Conservation (phyloP, 23 tunicate species). For the Corella eumyota region DNA sequence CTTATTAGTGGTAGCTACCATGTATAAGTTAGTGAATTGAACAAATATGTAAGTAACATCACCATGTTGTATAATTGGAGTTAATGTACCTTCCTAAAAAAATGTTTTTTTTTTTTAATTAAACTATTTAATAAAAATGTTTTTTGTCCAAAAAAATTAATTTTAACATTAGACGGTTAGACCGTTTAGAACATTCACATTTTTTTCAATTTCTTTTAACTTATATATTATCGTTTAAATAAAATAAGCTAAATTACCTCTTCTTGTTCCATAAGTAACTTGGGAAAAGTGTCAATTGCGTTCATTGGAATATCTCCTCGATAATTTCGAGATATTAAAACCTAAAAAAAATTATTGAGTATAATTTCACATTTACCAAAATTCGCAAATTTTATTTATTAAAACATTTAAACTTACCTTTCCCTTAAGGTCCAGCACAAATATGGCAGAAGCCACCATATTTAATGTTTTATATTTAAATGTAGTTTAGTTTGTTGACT, state of each 20-base stretch:
- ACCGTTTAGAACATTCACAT: no score
- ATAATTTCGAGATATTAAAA: conserved; percentile 88
- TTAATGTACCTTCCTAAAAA: conserved; percentile 72
- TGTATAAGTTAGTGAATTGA: conserved; percentile 78
- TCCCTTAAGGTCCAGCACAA: conserved; percentile 87
- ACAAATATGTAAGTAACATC: conserved; percentile 82
- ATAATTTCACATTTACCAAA: conserved; percentile 2
- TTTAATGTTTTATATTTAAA: conserved; percentile 5
- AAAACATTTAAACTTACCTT: conserved; percentile 39
- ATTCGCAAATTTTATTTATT: neutral
- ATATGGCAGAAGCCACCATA: conserved; percentile 94
- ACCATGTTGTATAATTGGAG: conserved; percentile 71
- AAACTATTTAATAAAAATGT: neutral
- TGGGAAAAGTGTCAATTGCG: conserved; percentile 86
- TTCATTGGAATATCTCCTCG: conserved; percentile 96
- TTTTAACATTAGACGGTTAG: neutral
- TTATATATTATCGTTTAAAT: no score
- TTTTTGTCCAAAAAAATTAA: neutral
- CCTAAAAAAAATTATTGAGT: conserved; percentile 24
- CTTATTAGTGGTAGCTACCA: conserved; percentile 90
- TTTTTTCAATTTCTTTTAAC: no score
- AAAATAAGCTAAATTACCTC: conserved; percentile 65
- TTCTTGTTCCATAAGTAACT: conserved; percentile 83
- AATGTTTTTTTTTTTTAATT: neutral
- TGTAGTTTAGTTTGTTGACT: no score